Percentiles rank a stretch among this genome's conserved stretches.
Conservation (phyloP, 1,140 invertebrate species). For the Pantala flavescens region DNA sequence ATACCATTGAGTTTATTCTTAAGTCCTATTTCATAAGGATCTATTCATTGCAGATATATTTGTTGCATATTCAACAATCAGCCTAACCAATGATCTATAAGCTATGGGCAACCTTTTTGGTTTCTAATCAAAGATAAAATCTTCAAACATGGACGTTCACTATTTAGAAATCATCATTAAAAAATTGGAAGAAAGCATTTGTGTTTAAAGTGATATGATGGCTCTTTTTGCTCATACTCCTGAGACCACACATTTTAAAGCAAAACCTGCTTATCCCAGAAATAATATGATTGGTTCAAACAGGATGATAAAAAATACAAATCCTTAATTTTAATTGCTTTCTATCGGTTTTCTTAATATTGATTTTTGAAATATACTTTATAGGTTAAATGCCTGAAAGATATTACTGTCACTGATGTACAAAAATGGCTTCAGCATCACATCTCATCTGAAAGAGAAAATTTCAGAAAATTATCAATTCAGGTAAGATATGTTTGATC, state of each 20-base stretch:
- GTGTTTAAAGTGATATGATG: too few species aligned
- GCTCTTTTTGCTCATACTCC: neutral
- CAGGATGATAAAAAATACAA: conserved; percentile 25
- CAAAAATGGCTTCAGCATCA: conserved; percentile 47
- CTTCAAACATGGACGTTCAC: too few species aligned
- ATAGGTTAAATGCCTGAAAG: conserved; percentile 35
- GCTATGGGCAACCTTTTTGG: too few species aligned
- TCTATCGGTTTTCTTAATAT: neutral
- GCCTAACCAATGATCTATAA: too few species aligned
- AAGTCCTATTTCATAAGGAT: too few species aligned
- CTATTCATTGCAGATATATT: too few species aligned
- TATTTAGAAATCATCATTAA: too few species aligned
- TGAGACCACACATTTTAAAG: neutral
- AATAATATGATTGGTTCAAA: conserved; percentile 23
- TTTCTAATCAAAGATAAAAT: too few species aligned
- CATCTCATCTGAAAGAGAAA: conserved; percentile 35
- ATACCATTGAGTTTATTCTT: too few species aligned
- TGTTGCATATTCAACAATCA: too few species aligned
- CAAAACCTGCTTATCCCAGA: neutral
- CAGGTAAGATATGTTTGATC: conserved; percentile 35
- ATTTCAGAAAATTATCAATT: conserved; percentile 53
- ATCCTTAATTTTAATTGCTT: neutral
- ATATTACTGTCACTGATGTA: conserved; percentile 42
- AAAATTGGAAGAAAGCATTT: too few species aligned
- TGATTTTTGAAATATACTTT: neutral